Percentiles rank a stretch among this genome's conserved stretches.
These are phyloP conservation scores for Harpalus rufipes DNA, from an alignment of 2,888 invertebrate species.

Conservation along the genomic window DNA sequence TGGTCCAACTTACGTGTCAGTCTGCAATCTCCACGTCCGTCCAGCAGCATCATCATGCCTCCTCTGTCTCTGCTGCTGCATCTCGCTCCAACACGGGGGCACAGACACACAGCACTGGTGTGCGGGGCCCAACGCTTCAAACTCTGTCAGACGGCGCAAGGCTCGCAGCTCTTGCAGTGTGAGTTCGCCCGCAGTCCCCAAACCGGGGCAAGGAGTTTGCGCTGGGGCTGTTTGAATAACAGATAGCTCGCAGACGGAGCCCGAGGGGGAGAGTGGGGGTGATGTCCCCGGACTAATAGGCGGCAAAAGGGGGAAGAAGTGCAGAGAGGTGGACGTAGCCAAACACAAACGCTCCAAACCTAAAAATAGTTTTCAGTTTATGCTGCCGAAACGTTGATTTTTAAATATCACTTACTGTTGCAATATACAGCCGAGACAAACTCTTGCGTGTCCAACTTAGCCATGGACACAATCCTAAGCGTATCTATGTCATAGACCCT, in stretches of 20 bases:
- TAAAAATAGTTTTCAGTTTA: too few relatives aligned
- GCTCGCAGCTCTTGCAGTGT: slow-evolving; percentile 76
- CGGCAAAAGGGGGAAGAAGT: slow-evolving; percentile 89
- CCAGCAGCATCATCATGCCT: slow-evolving; percentile 87
- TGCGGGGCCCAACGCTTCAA: slow-evolving; percentile 83
- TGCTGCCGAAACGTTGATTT: too few relatives aligned
- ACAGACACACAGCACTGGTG: slow-evolving; percentile 90
- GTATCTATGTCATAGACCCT: slow-evolving; percentile 86
- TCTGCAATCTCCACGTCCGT: slow-evolving; percentile 92
- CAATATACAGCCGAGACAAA: slow-evolving; percentile 93
- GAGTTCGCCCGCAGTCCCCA: not conserved
- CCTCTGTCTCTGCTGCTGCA: slow-evolving; percentile 93
- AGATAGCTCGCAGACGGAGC: not conserved
- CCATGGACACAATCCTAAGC: slow-evolving; percentile 84
- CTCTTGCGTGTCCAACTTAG: slow-evolving; percentile 83
- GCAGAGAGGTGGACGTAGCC: slow-evolving; percentile 89
- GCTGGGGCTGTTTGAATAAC: not conserved
- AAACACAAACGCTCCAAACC: slow-evolving; percentile 91
- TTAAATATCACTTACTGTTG: slow-evolving; percentile 88
- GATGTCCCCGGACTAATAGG: slow-evolving; percentile 76
- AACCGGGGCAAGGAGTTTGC: slow-evolving; percentile 83
- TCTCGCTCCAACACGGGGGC: slow-evolving; percentile 95
- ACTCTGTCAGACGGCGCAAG: slow-evolving; percentile 87
- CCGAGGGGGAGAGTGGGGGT: not conserved
- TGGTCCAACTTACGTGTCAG: slow-evolving; percentile 84